phyloP scores from a whole-genome alignment of 2,113 vertebrate species.

The Stictonetta naevosa region DNA sequence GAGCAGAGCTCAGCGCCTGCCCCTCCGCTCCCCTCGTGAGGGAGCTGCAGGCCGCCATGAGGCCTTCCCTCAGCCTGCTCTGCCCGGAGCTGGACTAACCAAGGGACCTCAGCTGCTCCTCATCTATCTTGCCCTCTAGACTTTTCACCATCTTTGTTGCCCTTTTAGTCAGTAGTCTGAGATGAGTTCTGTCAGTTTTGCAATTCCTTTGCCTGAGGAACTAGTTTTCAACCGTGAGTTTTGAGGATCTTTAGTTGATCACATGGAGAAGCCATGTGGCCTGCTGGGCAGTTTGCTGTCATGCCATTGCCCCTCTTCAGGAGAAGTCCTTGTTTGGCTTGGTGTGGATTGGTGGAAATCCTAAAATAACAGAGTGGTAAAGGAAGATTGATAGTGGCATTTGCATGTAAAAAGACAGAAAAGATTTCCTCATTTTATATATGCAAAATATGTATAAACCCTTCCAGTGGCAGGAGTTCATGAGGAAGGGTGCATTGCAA shows the following conservation, averaged over 20 bases:
- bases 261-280: rapidly evolving
- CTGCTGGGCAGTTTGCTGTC: neutral
- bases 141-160: neutral
- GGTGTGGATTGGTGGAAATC: neutral
- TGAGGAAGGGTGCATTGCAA: neutral
- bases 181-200: neutral
- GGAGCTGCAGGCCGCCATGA: neutral
- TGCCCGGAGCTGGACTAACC: neutral
- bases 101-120: neutral
- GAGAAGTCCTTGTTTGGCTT: neutral
- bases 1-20: neutral
- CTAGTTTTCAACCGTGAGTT: neutral
- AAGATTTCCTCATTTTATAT: neutral
- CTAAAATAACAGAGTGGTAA: neutral
- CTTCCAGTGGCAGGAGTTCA: neutral
- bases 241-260: neutral
- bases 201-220: neutral
- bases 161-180: neutral
- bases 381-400: neutral
- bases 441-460: neutral
- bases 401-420: neutral
- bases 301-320: neutral
- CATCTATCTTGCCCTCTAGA: neutral
- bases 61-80: neutral
- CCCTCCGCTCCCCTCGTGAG: neutral